A percentile compares a stretch with the other conserved stretches of the same genome.
Evolutionary conservation across 2,888 invertebrate species (phyloP).

Genomic region (Steinernema scapterisci): DNA sequence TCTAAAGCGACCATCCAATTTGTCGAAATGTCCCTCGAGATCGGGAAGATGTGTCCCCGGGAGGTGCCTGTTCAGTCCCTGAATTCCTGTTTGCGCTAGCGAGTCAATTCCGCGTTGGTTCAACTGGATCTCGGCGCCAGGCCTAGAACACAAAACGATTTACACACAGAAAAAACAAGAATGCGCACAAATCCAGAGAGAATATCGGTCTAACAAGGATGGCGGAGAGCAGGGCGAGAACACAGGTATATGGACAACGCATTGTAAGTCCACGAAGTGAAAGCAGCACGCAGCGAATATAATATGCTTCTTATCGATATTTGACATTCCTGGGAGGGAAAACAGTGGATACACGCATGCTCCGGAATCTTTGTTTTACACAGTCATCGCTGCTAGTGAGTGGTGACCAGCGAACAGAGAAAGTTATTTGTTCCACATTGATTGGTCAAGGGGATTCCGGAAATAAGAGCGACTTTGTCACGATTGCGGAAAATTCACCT

Average conservation of each 20-base stretch:
- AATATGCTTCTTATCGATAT: slow-evolving; percentile 2
- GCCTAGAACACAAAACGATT: neutral
- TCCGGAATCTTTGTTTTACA: neutral
- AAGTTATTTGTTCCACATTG: too few relatives aligned
- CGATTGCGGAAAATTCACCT: too few relatives aligned
- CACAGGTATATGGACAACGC: too few relatives aligned
- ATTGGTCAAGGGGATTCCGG: too few relatives aligned
- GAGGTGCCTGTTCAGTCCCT: neutral
- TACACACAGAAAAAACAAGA: neutral
- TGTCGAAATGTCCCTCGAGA: neutral
- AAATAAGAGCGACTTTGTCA: too few relatives aligned
- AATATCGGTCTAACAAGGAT: neutral
- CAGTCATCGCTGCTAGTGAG: neutral
- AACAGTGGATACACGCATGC: neutral
- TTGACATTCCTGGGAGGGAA: neutral
- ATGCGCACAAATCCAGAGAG: neutral
- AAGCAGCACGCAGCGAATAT: neutral
- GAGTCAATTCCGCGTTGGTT: slow-evolving; percentile 3
- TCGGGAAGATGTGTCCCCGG: neutral
- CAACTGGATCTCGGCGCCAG: neutral
- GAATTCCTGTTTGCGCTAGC: neutral
- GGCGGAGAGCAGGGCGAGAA: neutral
- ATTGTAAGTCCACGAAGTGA: neutral
- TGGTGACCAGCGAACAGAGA: too few relatives aligned
- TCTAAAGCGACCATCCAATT: neutral